Base-by-base conservation (phyloP, 2,888 invertebrate genomes). In the Drepanosiphum platanoidis region DNA sequence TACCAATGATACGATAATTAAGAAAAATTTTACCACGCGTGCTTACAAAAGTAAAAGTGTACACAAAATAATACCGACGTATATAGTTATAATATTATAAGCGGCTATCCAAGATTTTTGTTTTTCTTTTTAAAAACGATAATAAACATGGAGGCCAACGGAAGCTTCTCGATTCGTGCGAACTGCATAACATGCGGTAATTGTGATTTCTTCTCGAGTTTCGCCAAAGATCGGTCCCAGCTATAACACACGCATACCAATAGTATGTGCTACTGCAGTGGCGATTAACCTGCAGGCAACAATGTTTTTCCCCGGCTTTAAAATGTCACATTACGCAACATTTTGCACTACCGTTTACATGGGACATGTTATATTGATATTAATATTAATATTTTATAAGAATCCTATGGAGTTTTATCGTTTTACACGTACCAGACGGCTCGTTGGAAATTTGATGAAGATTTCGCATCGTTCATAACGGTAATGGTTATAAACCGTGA, bases 41-140 rank as follows among this genome's bases (percentile, higher is more conserved):
- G 30, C 61, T 18, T 58, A 27, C n/a, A 72, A 82, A 82, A 82
- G 81, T 82, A 82, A 82, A 82, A 82, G 81, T n/a, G n/a, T 82
- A 9, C 36, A 30, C 27, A 4, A 30, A 39, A 71, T 13, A 52
- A 52, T 52, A 22, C 22, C 5, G 22, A 13, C 52, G 18, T n/a
- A 18, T n/a, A n/a, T n/a, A n/a, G n/a, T n/a, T n/a, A n/a, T n/a
- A n/a, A n/a, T n/a, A n/a, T 9, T 30, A 39, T 34, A 30, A 68
- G 22, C 11, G 7, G 11, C 39, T 27, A n/a, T 30, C 7, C 8
- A n/a, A 30, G 30, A 13, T 52, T 52, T 72, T 32, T 8, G 58
- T 27, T 39, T 30, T 78, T 13, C 32, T 52, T 52, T 32, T 8
- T n/a, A 61, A 52, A 15, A 27, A 34, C 32, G 8, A 30, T 61